phyloP scores from a whole-genome alignment of 2,797 vertebrate species.

The Parauchenoglanis punctatus region DNA sequence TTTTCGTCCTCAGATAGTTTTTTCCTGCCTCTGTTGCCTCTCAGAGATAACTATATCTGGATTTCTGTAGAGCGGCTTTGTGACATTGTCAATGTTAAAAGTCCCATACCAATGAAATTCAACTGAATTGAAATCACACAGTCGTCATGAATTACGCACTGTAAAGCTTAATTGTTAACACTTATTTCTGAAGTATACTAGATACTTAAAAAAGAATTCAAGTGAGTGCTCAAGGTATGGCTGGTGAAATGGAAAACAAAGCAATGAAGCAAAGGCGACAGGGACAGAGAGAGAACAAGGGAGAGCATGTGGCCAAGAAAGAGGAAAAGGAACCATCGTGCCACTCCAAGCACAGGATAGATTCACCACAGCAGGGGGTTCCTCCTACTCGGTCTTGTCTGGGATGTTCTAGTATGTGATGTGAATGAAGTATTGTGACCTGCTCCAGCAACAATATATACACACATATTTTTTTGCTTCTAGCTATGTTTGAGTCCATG shows the following conservation, averaged over 20 bases:
- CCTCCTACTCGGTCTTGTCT: conserved; percentile 11
- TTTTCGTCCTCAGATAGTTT: background rate
- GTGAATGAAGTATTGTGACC: conserved; percentile 14
- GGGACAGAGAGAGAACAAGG: background rate
- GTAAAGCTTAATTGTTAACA: background rate
- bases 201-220: background rate
- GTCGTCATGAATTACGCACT: background rate
- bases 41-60: too few species aligned
- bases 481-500: background rate
- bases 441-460: conserved; percentile 4
- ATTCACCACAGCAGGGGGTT: background rate
- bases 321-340: background rate
- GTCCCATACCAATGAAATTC: background rate
- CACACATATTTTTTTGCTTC: background rate
- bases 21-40: background rate
- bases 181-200: conserved; percentile 4
- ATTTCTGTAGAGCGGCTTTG: background rate
- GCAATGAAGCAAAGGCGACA: background rate
- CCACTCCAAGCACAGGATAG: background rate
- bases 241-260: conserved; percentile 10
- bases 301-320: background rate
- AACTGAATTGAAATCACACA: background rate
- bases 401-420: conserved; percentile 18
- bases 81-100: background rate
- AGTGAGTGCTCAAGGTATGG: background rate